Evolutionary conservation across 2,888 invertebrate genomes (phyloP).

Genomic region (Microplitis deprimator): DNA sequence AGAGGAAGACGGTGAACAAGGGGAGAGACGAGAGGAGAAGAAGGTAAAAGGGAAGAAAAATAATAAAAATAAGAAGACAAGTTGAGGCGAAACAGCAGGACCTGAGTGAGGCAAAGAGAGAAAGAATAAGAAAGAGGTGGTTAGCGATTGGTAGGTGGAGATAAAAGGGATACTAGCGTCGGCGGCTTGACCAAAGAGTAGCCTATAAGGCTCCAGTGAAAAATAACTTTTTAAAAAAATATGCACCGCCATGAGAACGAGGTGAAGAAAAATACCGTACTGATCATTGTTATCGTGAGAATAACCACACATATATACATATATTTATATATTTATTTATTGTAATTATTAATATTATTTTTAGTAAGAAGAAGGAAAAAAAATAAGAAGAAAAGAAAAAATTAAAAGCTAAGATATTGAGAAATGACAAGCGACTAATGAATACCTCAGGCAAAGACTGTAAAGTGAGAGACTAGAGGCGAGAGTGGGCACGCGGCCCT

Average conservation of each 20-base stretch:
- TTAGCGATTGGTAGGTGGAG: slow-evolving; percentile 61
- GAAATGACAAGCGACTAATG: background rate
- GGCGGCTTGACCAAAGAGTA: slow-evolving; percentile 60
- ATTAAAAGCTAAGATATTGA: slow-evolving; percentile 1
- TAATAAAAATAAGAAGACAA: slow-evolving; percentile 23
- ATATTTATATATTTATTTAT: background rate
- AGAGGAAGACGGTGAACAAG: background rate
- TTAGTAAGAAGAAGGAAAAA: slow-evolving; percentile 33
- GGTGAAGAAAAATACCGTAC: slow-evolving; percentile 24
- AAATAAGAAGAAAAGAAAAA: slow-evolving; percentile 38
- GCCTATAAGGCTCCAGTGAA: slow-evolving; percentile 16
- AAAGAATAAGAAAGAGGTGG: slow-evolving; percentile 43
- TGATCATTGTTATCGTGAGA: slow-evolving; percentile 1
- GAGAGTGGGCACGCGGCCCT: slow-evolving; percentile 43
- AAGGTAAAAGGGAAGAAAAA: slow-evolving; percentile 23
- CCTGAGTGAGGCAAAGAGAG: slow-evolving; percentile 26
- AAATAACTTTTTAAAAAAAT: slow-evolving; percentile 34
- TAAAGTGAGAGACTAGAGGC: slow-evolving; percentile 25
- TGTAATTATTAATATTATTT: background rate
- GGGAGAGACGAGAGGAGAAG: slow-evolving; percentile 20
- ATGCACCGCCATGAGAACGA: slow-evolving; percentile 30
- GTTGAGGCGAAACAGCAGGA: slow-evolving; percentile 13
- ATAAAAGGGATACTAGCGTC: slow-evolving; percentile 60
- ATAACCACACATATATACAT: background rate
- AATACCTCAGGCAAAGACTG: background rate